Conservation (phyloP, 2,888 invertebrate genomes). For the Lacanobia oleracea region DNA sequence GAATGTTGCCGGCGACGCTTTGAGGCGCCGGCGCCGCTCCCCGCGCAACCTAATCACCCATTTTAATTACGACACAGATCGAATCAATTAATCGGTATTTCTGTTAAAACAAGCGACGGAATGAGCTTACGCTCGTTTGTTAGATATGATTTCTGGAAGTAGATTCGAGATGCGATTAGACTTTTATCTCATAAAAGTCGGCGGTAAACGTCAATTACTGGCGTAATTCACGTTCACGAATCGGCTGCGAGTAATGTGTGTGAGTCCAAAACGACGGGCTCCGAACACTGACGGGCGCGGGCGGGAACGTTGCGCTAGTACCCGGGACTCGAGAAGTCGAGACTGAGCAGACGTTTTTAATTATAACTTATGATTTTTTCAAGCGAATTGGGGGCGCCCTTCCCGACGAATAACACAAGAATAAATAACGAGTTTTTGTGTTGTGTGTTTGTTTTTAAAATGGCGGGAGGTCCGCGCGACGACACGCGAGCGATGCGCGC, state of each 20-base stretch:
- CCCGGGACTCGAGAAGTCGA: conserved; percentile 52
- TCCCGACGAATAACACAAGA: conserved; percentile 87
- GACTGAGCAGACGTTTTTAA: conserved; percentile 84
- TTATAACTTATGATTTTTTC: conserved; percentile 89
- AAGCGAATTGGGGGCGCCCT: conserved; percentile 89
- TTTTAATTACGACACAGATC: conserved; percentile 91
- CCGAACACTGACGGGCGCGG: conserved; percentile 8
- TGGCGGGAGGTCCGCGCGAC: conserved; percentile 90
- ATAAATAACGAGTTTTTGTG: conserved; percentile 90
- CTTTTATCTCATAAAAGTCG: conserved; percentile 78
- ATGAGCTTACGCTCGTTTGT: conserved; percentile 81
- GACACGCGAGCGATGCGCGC: conserved; percentile 88
- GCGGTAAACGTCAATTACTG: conserved; percentile 71
- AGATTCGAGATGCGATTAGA: conserved; percentile 80
- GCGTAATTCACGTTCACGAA: conserved; percentile 62
- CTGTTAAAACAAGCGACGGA: conserved; percentile 88
- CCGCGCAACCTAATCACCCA: conserved; percentile 89
- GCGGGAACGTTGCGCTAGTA: conserved; percentile 19
- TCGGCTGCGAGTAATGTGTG: conserved; percentile 40
- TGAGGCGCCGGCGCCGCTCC: conserved; percentile 90
- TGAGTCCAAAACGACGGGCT: conserved; percentile 24
- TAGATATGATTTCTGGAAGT: conserved; percentile 79
- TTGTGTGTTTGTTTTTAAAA: conserved; percentile 90
- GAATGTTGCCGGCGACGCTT: conserved; percentile 90
- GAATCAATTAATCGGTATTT: conserved; percentile 91